Evolutionary conservation across 2,113 vertebrate species (phyloP).

Genomic region (Cololabis saira): DNA sequence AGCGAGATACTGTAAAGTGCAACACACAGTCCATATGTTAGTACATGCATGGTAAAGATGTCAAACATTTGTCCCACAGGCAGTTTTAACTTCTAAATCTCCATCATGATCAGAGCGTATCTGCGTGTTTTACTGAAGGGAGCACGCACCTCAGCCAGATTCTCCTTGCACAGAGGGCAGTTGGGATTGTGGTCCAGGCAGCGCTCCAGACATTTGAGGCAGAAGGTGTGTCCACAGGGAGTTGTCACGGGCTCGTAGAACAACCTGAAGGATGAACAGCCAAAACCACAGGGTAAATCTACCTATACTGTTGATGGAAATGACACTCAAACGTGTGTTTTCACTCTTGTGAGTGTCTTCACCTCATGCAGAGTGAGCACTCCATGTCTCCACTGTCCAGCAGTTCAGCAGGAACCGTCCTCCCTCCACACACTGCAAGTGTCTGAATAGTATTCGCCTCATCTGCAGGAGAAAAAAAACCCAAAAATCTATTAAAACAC

Average conservation of each 20-base stretch:
- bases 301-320: background rate
- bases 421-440: background rate
- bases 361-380: constrained; percentile 97
- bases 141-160: constrained; percentile 85
- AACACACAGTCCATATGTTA: background rate
- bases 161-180: constrained; percentile 94
- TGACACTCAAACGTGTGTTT: background rate
- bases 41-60: background rate
- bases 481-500: background rate
- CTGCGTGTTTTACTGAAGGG: background rate
- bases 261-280: constrained; percentile 77
- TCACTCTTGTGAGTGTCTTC: constrained; percentile 13
- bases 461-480: constrained; percentile 67
- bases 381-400: constrained; percentile 90
- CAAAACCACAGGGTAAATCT: constrained; percentile 6
- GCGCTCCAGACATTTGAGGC: constrained; percentile 94
- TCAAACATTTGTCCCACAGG: too few relatives aligned
- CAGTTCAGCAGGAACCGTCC: constrained; percentile 77
- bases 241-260: constrained; percentile 94
- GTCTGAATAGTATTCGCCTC: constrained; percentile 51
- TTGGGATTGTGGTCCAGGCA: constrained; percentile 92
- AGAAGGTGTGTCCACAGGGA: constrained; percentile 94
- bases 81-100: too few relatives aligned
- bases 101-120: background rate
- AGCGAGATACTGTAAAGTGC: constrained; percentile 87